Evolutionary conservation across 2,113 vertebrate genomes (phyloP).

Genomic region (Haemorhous mexicanus): DNA sequence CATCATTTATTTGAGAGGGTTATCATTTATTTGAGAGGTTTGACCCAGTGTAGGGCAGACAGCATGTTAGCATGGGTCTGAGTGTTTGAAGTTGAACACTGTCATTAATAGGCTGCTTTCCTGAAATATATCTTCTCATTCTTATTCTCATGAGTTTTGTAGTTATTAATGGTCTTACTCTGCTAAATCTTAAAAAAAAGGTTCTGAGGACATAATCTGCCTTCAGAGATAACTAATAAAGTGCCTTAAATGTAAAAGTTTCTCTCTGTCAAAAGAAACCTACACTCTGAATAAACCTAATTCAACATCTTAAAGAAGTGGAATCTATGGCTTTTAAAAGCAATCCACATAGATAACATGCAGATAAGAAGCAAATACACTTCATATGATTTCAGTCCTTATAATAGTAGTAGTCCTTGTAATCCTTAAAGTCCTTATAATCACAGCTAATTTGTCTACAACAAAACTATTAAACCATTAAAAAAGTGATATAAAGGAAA

Average conservation of each 20-base stretch:
- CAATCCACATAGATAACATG: neutral
- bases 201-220: neutral
- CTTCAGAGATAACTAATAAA: neutral
- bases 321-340: neutral
- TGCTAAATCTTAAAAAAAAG: neutral
- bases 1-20: neutral
- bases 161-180: neutral
- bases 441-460: neutral
- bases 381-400: neutral
- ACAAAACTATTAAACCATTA: neutral
- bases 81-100: neutral
- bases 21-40: neutral
- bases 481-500: neutral
- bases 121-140: neutral
- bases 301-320: neutral
- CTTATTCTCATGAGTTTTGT: neutral
- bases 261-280: neutral
- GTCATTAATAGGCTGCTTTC: neutral
- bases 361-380: neutral
- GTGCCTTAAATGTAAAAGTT: neutral
- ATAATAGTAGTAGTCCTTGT: neutral
- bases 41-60: neutral
- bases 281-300: neutral
- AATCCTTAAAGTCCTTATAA: neutral
- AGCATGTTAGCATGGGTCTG: neutral